A percentile compares a stretch with the other conserved stretches of the same genome.
Evolutionary conservation across 2,888 invertebrate genomes (phyloP).

Genomic region (Nymphalis urticae): DNA sequence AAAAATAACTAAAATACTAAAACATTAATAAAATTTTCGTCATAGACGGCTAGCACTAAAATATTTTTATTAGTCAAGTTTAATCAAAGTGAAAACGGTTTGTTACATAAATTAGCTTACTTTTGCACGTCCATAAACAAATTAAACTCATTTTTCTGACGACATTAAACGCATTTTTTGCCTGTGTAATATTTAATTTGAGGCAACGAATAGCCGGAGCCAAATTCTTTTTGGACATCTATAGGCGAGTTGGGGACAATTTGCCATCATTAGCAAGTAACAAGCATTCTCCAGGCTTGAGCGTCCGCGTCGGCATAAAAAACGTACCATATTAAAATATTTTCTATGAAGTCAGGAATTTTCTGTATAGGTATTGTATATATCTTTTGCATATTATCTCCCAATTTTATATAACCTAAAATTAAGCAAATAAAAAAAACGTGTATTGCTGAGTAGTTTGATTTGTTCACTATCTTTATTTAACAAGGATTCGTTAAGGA

Average conservation of each 20-base stretch:
- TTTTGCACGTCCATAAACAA: constrained; percentile 29
- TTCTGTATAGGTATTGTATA: not conserved
- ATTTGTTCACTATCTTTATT: constrained; percentile 9
- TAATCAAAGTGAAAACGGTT: constrained; percentile 17
- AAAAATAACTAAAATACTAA: not conserved
- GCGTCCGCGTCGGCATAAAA: constrained; percentile 49
- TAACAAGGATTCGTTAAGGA: constrained; percentile 48
- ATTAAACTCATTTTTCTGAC: constrained; percentile 40
- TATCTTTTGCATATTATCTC: not conserved
- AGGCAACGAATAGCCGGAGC: constrained; percentile 50
- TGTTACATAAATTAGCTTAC: constrained; percentile 15
- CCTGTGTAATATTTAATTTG: constrained; percentile 61
- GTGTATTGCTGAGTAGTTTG: not conserved
- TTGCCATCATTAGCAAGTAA: constrained; percentile 66
- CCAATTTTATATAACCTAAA: constrained; percentile 16
- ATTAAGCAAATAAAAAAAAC: not conserved
- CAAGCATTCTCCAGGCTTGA: constrained; percentile 56
- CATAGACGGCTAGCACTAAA: not conserved
- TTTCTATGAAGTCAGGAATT: constrained; percentile 27
- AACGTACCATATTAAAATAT: constrained; percentile 54
- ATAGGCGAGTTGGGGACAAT: constrained; percentile 56
- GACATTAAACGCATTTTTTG: constrained; percentile 51
- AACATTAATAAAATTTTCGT: not conserved
- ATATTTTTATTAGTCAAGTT: constrained; percentile 11
- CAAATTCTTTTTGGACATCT: constrained; percentile 61